These are phyloP conservation scores for Acanthococcus lagerstroemiae DNA, from an alignment of 2,888 invertebrate genomes.

Conservation along the genomic window DNA sequence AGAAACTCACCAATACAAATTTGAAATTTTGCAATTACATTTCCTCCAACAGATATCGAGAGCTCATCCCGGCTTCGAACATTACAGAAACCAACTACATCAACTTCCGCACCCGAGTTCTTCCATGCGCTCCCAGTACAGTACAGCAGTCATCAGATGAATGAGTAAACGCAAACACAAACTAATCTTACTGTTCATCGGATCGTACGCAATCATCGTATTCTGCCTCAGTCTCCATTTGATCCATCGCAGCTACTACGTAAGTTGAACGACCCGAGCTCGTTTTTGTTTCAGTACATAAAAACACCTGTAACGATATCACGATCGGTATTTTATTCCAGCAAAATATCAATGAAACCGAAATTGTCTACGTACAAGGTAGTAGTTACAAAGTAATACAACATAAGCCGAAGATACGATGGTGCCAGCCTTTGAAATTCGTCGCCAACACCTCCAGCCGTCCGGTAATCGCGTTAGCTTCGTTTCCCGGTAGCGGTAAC, in stretches of 20 bases:
- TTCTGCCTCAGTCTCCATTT: slow-evolving; percentile 9
- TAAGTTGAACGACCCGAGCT: no score
- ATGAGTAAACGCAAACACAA: slow-evolving; percentile 18
- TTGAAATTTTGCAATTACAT: no score
- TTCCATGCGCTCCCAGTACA: no score
- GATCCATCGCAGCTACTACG: slow-evolving; percentile 6
- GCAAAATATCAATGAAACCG: slow-evolving; percentile 1
- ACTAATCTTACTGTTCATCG: slow-evolving; percentile 11
- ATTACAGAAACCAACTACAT: no score
- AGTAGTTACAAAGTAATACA: slow-evolving; percentile 12
- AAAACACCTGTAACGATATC: no score
- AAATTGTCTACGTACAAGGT: slow-evolving; percentile 12
- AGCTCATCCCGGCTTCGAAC: no score
- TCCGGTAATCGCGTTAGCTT: slow-evolving; percentile 56
- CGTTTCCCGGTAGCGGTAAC: slow-evolving; percentile 76
- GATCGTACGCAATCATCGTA: slow-evolving; percentile 12
- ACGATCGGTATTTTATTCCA: no score
- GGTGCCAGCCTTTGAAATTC: slow-evolving; percentile 40
- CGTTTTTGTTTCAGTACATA: no score
- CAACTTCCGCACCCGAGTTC: no score
- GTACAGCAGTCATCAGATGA: slow-evolving; percentile 19
- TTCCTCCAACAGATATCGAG: no score
- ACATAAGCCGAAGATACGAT: slow-evolving; percentile 34
- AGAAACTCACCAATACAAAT: no score
- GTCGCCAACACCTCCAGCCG: slow-evolving; percentile 41